Percentiles rank a stretch among this genome's conserved stretches.
Evolutionary conservation across 1,140 invertebrate species (phyloP).

Genomic region (Penaeus japonicus): DNA sequence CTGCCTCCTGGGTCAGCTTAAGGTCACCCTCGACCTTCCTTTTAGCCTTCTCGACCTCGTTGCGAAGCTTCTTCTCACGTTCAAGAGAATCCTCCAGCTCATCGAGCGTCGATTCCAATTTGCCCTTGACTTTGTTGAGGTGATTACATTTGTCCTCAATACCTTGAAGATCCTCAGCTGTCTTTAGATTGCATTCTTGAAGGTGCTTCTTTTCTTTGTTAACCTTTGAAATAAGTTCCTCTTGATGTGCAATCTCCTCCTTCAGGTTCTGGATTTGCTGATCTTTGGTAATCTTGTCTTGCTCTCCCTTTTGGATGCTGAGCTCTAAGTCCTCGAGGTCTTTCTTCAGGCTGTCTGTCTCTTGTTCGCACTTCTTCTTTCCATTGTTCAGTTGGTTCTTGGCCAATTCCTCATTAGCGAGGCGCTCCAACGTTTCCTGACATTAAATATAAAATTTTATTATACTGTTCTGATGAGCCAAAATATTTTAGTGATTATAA

Average conservation of each 20-base stretch:
- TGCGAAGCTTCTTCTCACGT: too few species aligned
- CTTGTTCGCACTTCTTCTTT: constrained; percentile 94
- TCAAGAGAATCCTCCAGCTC: too few species aligned
- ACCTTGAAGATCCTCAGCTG: constrained; percentile 64
- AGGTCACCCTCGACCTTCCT: too few species aligned
- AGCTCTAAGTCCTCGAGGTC: constrained; percentile 95
- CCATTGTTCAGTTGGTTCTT: constrained; percentile 69
- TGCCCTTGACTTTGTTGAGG: too few species aligned
- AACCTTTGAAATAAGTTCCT: constrained; percentile 68
- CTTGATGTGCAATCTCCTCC: too few species aligned
- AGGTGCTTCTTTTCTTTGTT: constrained; percentile 72
- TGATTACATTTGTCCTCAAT: constrained; percentile 60
- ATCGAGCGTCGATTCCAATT: too few species aligned
- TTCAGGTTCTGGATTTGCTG: too few species aligned
- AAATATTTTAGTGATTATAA: too few species aligned
- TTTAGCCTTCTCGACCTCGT: too few species aligned
- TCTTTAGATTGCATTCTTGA: constrained; percentile 68
- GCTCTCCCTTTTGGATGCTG: constrained; percentile 82
- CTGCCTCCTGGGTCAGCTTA: too few species aligned
- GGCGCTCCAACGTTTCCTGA: constrained; percentile 93
- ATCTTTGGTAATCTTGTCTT: not conserved
- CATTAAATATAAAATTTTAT: not conserved
- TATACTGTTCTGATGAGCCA: too few species aligned
- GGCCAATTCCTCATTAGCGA: constrained; percentile 93
- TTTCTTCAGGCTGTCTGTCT: constrained; percentile 91